These are phyloP conservation scores for Schizopygopsis malacanthus DNA, from an alignment of 2,797 vertebrate species.

Conservation along the genomic window DNA sequence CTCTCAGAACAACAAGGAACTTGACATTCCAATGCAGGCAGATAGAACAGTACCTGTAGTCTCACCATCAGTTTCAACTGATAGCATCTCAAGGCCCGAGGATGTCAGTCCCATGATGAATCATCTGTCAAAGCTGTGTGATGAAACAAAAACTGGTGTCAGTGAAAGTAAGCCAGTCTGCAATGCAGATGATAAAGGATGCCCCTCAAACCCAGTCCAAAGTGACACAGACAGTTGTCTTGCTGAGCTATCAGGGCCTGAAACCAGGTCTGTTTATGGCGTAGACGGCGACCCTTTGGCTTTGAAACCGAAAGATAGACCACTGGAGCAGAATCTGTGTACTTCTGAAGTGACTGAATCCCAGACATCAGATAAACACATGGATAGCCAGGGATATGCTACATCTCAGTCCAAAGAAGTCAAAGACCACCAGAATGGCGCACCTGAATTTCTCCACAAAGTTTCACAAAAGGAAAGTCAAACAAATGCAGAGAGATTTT, in stretches of 20 bases:
- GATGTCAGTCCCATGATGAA: conserved; percentile 51
- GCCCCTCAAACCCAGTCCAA: conserved; percentile 43
- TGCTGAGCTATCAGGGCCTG: conserved; percentile 52
- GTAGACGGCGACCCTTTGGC: conserved; percentile 59
- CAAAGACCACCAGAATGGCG: conserved; percentile 24
- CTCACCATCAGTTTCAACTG: conserved; percentile 53
- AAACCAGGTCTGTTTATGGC: conserved; percentile 62
- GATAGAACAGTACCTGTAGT: conserved; percentile 60
- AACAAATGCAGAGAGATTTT: conserved; percentile 24
- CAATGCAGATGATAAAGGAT: conserved; percentile 61
- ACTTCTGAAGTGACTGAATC: conserved; percentile 59
- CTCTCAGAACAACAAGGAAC: conserved; percentile 31
- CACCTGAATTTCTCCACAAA: conserved; percentile 25
- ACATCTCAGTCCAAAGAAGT: conserved; percentile 42
- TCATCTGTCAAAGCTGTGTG: conserved; percentile 46
- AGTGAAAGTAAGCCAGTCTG: conserved; percentile 60
- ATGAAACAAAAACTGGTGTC: conserved; percentile 52
- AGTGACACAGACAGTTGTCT: conserved; percentile 57
- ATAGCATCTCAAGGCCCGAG: conserved; percentile 52
- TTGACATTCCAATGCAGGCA: conserved; percentile 55
- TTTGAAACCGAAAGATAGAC: conserved; percentile 61
- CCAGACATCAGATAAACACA: conserved; percentile 64
- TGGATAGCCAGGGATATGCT: conserved; percentile 48
- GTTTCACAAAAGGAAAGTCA: conserved; percentile 49
- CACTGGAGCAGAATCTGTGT: conserved; percentile 63